Base-by-base conservation (phyloP, 2,113 vertebrate genomes). In the Macroglossus sobrinus region DNA sequence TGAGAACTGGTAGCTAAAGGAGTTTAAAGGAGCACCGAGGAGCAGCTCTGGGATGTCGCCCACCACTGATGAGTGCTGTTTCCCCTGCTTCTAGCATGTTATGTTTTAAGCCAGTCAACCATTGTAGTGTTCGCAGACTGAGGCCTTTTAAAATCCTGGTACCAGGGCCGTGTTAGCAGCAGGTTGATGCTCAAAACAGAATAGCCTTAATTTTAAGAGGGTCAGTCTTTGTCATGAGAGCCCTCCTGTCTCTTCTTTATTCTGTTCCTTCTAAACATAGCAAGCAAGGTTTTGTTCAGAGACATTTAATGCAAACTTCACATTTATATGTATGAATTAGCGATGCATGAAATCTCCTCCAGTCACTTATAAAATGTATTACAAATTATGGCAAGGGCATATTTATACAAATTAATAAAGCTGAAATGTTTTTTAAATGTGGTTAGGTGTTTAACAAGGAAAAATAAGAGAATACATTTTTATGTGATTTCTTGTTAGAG, bases 261-360 rank as follows among this genome's bases (percentile, higher is more conserved):
- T 86, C 74, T 85, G 0, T 82, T 96, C 16, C 43, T 91, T 86
- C 81, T 96, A 87, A 94, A 96, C 95, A 94, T 91, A 91, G 63
- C 45, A 96, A 95, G 68, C 66, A 94, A 69, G 53, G 40, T 96
- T 96, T 96, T 89, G 33, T 95, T 93, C 93, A 91, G 75, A 93
- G 68, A 75, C 69, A 0, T 96, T 97, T 95, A 93, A 95, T 96
- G 85, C 78, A 97, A 72, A 96, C 89, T 93, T 98, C 86, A 93
- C 69, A 84, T 97, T 95, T 95, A 88, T 87, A 89, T 97, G 89
- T 94, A 61, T 81, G 63, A 96, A 97, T 97, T 90, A 96, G 81
- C 0, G 7, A 47, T 89, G 59, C 84, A 64, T 88, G 78, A 91
- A 93, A 89, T 96, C 66, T 89, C 61, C 91, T 84, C 66, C 30